phyloP scores from a whole-genome alignment of 2,113 vertebrate species.

The Lanius collurio region DNA sequence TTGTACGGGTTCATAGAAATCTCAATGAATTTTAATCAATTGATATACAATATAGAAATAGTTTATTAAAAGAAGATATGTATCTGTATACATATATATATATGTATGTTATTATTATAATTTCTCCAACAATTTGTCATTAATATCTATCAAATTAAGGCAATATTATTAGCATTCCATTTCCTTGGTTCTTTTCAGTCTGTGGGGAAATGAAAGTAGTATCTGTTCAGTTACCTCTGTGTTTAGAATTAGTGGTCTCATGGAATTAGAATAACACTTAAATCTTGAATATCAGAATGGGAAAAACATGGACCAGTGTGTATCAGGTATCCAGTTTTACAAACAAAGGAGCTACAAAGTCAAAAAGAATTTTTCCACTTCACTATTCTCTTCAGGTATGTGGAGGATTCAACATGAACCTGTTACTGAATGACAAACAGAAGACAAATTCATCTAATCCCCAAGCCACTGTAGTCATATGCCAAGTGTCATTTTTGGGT shows the following conservation, averaged over 20 bases:
- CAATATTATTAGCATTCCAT: neutral
- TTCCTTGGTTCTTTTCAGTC: neutral
- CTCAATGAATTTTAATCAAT: neutral
- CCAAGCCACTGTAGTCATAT: conserved; percentile 2
- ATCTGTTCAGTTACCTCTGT: neutral
- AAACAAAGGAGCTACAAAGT: neutral
- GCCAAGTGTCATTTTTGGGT: conserved; percentile 16
- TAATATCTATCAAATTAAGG: neutral
- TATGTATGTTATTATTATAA: neutral
- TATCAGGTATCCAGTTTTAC: neutral
- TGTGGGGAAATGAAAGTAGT: neutral
- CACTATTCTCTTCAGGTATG: neutral
- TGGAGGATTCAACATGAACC: neutral
- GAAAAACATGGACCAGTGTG: neutral
- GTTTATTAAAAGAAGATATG: neutral
- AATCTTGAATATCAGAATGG: neutral
- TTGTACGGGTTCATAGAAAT: neutral
- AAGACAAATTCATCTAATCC: conserved; percentile 33
- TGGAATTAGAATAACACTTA: neutral
- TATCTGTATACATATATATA: neutral
- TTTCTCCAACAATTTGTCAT: neutral
- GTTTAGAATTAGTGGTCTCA: neutral
- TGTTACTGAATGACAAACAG: conserved; percentile 39
- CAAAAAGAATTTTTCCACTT: neutral
- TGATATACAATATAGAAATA: neutral